These are phyloP conservation scores for Scylla paramamosain DNA, from an alignment of 1,140 invertebrate genomes.

Conservation along the genomic window DNA sequence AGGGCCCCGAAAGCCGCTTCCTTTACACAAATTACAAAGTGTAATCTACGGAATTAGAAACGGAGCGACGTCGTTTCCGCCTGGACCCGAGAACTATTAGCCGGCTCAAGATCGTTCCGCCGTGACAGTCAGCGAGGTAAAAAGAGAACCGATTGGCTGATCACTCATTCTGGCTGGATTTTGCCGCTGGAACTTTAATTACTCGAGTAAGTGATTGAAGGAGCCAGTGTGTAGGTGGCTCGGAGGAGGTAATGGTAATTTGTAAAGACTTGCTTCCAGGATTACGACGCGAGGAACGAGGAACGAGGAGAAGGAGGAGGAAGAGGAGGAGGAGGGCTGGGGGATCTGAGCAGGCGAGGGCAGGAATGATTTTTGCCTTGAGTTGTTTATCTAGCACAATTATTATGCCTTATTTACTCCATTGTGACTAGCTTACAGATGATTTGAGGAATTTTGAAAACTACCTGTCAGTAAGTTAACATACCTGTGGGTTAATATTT, in stretches of 20 bases:
- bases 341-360: background rate
- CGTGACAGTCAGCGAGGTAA: conserved; percentile 49
- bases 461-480: too few relatives aligned
- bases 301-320: background rate
- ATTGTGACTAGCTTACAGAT: too few relatives aligned
- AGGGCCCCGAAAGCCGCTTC: conserved; percentile 26
- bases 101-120: conserved; percentile 26
- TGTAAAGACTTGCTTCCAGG: conserved; percentile 43
- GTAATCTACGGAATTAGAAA: conserved; percentile 74
- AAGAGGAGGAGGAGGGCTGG: background rate
- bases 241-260: conserved; percentile 37
- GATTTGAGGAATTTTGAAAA: too few relatives aligned
- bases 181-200: conserved; percentile 45
- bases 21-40: conserved; percentile 74
- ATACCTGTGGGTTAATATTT: too few relatives aligned
- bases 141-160: conserved; percentile 54
- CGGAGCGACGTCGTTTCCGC: conserved; percentile 54
- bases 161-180: conserved; percentile 65
- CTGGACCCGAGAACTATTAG: conserved; percentile 58
- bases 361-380: background rate
- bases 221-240: background rate
- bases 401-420: too few relatives aligned
- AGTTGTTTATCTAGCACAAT: background rate
- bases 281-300: background rate
- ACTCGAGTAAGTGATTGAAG: conserved; percentile 38